Evolutionary conservation across 2,888 invertebrate species (phyloP), one percentile per base, ranked within the genome.

Genomic region (Podotricha telesiphe): DNA sequence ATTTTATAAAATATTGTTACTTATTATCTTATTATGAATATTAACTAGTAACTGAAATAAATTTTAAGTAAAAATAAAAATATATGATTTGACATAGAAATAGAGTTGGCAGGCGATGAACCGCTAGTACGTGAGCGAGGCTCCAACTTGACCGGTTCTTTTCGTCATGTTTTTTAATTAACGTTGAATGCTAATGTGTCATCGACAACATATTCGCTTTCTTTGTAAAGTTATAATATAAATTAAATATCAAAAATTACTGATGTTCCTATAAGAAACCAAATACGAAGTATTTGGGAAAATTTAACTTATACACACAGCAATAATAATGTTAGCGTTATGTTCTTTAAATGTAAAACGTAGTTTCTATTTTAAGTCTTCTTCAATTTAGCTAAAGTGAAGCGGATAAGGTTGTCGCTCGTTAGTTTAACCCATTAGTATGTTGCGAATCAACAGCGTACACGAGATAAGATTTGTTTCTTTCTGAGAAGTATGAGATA

Each of bases 401-500:
- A 51, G 28, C 63, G 51, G 50, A 51, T 51, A n/a, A 51, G 40
- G n/a, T 40, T 34, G 51, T 37, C 19, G 17, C 22, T 47, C 5
- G 37, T 69, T 67, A 58, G 58, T 34, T 34, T 45, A 19, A 65
- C 37, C 48, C 48, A 55, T 67, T 67, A 63, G 51, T 62, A 62
- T 64, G 47, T 59, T 66, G 53, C 50, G 61, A 73, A 73, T 70
- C 66, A 70, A 66, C 69, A 67, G 28, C 55, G 45, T 63, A 63
- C 45, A 67, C 68, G 67, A 72, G 70, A 73, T 73, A 69, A 72
- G 71, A 69, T 73, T 64, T 69, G 64, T 61, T 67, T 59, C 37
- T 84, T 88, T 86, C 86, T 80, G 73, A 84, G 89, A 88, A 89
- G 76, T 80, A 65, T 72, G 80, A 80, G 83, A 85, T 85, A 82